phyloP scores from a whole-genome alignment of 2,888 invertebrate genomes.

The Cristatella mucedo region DNA sequence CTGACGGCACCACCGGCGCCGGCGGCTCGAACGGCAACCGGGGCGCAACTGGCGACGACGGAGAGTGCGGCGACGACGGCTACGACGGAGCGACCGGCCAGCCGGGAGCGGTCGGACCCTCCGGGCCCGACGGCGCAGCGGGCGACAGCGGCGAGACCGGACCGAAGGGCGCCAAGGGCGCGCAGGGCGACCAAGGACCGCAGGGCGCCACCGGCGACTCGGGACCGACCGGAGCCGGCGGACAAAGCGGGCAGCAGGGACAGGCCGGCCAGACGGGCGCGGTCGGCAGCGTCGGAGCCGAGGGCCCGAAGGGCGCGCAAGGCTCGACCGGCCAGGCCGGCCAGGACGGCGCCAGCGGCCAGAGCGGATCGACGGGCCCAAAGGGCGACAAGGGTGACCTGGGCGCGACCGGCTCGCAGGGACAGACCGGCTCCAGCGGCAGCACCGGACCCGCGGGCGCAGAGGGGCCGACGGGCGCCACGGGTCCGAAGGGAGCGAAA shows the following conservation, averaged over 20 bases:
- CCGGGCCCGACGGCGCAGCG: slow-evolving; percentile 18
- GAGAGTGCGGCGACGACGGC: slow-evolving; percentile 17
- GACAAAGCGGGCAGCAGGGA: slow-evolving; percentile 17
- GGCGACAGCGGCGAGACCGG: slow-evolving; percentile 16
- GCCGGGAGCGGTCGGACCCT: slow-evolving; percentile 17
- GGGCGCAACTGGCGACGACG: slow-evolving; percentile 20
- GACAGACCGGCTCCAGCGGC: slow-evolving; percentile 9
- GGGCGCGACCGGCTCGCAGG: not conserved
- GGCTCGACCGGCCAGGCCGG: slow-evolving; percentile 13
- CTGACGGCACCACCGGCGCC: slow-evolving; percentile 8
- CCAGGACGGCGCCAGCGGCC: slow-evolving; percentile 4
- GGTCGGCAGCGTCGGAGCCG: slow-evolving; percentile 16
- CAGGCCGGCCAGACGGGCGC: slow-evolving; percentile 18
- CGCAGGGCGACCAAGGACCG: slow-evolving; percentile 9
- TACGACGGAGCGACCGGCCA: slow-evolving; percentile 23
- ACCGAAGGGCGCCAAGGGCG: slow-evolving; percentile 11
- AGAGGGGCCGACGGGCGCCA: slow-evolving; percentile 4
- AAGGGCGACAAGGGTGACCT: slow-evolving; percentile 4
- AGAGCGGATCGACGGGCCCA: slow-evolving; percentile 3
- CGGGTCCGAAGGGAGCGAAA: not conserved
- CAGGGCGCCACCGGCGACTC: slow-evolving; percentile 13
- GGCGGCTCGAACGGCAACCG: slow-evolving; percentile 9
- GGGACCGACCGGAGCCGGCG: slow-evolving; percentile 17
- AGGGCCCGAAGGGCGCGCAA: slow-evolving; percentile 19
- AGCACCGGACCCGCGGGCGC: slow-evolving; percentile 10